Evolutionary conservation across 2,797 vertebrate species (phyloP).

Genomic region (Hemibagrus guttatus): DNA sequence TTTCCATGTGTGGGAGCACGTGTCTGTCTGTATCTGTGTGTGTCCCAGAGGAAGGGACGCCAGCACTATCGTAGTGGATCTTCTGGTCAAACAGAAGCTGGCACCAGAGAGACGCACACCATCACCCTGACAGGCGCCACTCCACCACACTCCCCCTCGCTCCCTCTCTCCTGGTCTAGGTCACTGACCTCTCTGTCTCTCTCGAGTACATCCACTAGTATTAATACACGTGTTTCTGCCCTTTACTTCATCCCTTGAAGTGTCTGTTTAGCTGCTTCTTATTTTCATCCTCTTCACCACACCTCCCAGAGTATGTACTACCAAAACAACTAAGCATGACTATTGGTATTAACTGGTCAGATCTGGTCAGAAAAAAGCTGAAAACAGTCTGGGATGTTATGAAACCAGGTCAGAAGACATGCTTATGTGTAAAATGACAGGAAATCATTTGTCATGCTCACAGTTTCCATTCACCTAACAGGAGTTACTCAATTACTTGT

Average conservation of each 20-base stretch:
- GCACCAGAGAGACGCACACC: constrained; percentile 70
- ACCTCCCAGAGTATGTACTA: neutral
- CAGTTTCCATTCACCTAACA: neutral
- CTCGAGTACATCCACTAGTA: neutral
- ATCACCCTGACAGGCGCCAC: constrained; percentile 74
- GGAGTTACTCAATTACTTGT: constrained; percentile 8
- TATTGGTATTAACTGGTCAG: neutral
- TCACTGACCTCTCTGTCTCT: constrained; percentile 39
- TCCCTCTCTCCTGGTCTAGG: constrained; percentile 35
- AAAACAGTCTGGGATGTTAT: constrained; percentile 8
- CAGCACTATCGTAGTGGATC: constrained; percentile 70
- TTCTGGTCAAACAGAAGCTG: constrained; percentile 76
- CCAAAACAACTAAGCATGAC: constrained; percentile 7
- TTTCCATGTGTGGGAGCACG: neutral
- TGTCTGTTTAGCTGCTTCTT: constrained; percentile 21
- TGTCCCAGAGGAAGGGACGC: constrained; percentile 37
- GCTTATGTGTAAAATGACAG: constrained; percentile 15
- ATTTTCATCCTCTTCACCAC: neutral
- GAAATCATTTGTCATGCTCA: neutral
- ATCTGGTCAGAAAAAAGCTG: neutral
- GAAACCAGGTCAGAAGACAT: constrained; percentile 27
- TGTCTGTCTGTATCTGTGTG: constrained; percentile 31
- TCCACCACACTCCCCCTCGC: constrained; percentile 4
- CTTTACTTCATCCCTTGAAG: neutral
- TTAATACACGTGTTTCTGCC: neutral